Evolutionary conservation across 2,797 vertebrate genomes (phyloP).

Genomic region (Phoxinus dragarum): DNA sequence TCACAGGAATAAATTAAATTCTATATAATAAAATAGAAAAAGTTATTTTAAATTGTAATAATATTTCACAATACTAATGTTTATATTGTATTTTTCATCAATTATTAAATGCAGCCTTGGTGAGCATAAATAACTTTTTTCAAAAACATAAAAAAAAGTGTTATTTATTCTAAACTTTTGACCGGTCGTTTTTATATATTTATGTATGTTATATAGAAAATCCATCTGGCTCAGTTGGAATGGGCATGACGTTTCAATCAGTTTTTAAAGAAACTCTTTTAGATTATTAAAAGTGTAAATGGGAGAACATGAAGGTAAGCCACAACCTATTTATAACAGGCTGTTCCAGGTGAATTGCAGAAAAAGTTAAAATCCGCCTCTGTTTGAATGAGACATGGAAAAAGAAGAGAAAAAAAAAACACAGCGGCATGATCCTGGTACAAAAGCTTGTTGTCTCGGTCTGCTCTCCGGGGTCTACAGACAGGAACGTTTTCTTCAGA

Average conservation of each 20-base stretch:
- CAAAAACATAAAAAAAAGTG: background rate
- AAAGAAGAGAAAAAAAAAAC: conserved; percentile 48
- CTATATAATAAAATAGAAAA: background rate
- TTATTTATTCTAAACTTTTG: background rate
- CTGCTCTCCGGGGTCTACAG: conserved; percentile 50
- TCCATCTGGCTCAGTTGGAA: background rate
- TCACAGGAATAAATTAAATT: background rate
- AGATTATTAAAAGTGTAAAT: conserved; percentile 7
- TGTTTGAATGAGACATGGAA: conserved; percentile 34
- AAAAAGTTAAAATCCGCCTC: conserved; percentile 42
- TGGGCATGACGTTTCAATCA: background rate
- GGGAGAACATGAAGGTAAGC: conserved; percentile 4
- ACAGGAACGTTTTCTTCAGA: conserved; percentile 60
- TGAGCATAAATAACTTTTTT: background rate
- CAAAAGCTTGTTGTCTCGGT: conserved; percentile 62
- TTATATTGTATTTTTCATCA: background rate
- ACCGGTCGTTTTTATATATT: background rate
- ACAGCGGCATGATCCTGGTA: conserved; percentile 56
- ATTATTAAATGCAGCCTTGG: background rate
- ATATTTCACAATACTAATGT: background rate
- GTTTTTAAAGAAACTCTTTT: conserved; percentile 1
- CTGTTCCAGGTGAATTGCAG: conserved; percentile 51
- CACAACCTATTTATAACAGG: conserved; percentile 50
- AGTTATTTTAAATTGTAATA: background rate
- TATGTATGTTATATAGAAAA: background rate